Percentiles rank a stretch among this genome's conserved stretches.
Conservation (phyloP, 2,113 vertebrate species). For the Salvelinus sp. region DNA sequence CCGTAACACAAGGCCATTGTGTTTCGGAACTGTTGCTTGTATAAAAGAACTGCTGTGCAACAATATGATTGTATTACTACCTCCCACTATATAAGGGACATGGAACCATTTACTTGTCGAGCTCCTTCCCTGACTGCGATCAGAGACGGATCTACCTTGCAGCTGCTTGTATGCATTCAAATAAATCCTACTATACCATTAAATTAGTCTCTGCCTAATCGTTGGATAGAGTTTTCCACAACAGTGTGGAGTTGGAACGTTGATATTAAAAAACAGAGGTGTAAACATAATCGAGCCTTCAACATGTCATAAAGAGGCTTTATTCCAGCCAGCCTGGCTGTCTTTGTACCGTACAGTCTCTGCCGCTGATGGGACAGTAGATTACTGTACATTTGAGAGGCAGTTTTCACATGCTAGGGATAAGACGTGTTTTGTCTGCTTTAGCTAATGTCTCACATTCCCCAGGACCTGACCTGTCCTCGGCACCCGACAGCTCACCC, state of each 20-base stretch:
- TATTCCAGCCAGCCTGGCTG: background rate
- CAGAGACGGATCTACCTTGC: no score
- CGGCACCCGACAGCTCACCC: background rate
- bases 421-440: conserved; percentile 57
- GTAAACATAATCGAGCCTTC: background rate
- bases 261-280: background rate
- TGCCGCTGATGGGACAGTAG: conserved; percentile 24
- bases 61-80: no score
- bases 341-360: background rate
- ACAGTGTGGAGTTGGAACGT: background rate
- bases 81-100: no score
- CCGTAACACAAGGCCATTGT: no score
- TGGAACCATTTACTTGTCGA: no score
- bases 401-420: conserved; percentile 37
- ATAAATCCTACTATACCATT: no score
- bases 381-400: conserved; percentile 29
- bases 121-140: no score
- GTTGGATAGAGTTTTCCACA: no score
- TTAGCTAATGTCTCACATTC: conserved; percentile 42
- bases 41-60: no score
- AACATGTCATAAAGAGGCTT: background rate
- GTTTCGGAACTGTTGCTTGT: no score
- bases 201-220: no score
- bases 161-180: no score
- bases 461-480: conserved; percentile 28